These are phyloP conservation scores for Tetramorium simillimum DNA, from an alignment of 1,140 invertebrate species.

Conservation along the genomic window DNA sequence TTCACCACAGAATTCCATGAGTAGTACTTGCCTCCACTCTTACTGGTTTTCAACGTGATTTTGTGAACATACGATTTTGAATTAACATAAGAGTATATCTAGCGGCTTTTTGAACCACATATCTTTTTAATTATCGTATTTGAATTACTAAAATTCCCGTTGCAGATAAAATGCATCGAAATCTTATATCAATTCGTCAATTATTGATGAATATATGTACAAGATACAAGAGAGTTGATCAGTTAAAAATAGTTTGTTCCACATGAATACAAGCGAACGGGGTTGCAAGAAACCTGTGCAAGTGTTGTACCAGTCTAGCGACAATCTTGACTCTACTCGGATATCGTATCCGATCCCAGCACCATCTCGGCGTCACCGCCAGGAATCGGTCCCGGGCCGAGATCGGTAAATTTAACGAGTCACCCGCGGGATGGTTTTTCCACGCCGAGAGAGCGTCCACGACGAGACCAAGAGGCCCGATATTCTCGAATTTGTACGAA, in stretches of 20 bases:
- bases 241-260: neutral
- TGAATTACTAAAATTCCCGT: neutral
- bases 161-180: neutral
- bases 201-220: neutral
- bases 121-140: neutral
- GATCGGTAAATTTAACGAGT: conserved; percentile 76
- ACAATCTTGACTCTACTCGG: conserved; percentile 15
- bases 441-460: too few relatives aligned
- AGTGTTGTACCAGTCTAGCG: neutral
- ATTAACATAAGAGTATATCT: neutral
- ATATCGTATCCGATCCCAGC: conserved; percentile 65
- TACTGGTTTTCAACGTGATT: neutral
- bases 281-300: neutral
- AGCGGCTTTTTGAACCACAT: neutral
- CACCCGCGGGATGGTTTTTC: conserved; percentile 2
- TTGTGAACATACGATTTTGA: neutral
- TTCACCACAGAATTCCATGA: neutral
- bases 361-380: conserved; percentile 73
- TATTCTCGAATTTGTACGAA: too few relatives aligned
- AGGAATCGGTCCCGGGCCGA: conserved; percentile 65
- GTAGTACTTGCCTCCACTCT: neutral
- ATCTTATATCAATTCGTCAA: neutral
- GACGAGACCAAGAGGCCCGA: too few relatives aligned
- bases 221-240: neutral
- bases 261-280: neutral